Evolutionary conservation across 2,888 invertebrate species (phyloP).

Genomic region (Dryobotodes eremita): DNA sequence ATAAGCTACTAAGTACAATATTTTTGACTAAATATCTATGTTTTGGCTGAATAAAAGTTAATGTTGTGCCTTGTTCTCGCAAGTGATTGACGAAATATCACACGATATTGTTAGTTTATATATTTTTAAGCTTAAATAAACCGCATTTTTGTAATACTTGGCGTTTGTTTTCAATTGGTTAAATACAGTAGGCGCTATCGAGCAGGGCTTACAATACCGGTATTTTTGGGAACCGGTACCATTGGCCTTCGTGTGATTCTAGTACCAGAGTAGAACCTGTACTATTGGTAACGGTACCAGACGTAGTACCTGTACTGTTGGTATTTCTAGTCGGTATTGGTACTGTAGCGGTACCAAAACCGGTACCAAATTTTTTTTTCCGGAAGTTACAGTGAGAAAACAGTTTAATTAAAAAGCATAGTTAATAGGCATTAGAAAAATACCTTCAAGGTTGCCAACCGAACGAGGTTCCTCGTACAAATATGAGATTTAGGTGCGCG

Average conservation of each 20-base stretch:
- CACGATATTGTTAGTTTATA: slow-evolving; percentile 62
- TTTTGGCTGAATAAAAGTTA: slow-evolving; percentile 15
- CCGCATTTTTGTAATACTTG: slow-evolving; percentile 53
- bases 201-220: not conserved
- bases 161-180: not conserved
- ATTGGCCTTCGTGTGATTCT: not conserved
- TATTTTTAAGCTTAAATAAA: slow-evolving; percentile 63
- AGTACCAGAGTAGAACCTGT: not conserved
- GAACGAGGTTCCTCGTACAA: too few relatives aligned
- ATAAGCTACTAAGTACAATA: slow-evolving; percentile 11
- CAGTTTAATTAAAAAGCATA: too few relatives aligned
- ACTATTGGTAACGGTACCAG: not conserved
- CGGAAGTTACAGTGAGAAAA: too few relatives aligned
- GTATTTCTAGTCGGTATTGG: not conserved
- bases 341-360: not conserved
- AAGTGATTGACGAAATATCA: slow-evolving; percentile 65
- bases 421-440: not conserved
- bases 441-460: not conserved
- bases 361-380: too few relatives aligned
- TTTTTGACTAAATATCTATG: not conserved
- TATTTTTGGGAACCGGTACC: not conserved
- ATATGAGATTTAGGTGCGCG: too few relatives aligned
- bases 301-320: not conserved
- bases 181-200: not conserved
- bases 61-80: slow-evolving; percentile 59